A percentile compares a stretch with the other conserved stretches of the same genome.
Evolutionary conservation across 2,113 vertebrate species (phyloP).

Genomic region (Aegithalos caudatus): DNA sequence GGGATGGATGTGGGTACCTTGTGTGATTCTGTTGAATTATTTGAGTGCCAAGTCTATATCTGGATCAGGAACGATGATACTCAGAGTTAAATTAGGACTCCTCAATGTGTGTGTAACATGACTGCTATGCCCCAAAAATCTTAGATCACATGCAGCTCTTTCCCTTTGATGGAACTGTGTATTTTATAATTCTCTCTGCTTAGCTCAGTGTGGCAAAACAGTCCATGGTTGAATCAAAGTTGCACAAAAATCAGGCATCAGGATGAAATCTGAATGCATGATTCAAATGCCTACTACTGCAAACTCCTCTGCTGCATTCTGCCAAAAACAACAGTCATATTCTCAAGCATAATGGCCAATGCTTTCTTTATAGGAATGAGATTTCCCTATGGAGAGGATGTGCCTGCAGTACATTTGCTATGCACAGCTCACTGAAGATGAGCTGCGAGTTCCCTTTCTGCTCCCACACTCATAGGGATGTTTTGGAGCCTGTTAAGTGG

Average conservation of each 20-base stretch:
- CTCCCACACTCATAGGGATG: not conserved
- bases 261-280: not conserved
- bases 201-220: not conserved
- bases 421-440: not conserved
- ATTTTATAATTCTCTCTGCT: not conserved
- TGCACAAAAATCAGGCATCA: not conserved
- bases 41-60: not conserved
- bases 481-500: not conserved
- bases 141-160: not conserved
- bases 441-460: not conserved
- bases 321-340: not conserved
- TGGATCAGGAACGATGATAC: not conserved
- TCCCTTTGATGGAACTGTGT: not conserved
- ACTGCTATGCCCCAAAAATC: not conserved
- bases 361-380: not conserved
- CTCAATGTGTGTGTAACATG: not conserved
- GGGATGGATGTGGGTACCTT: not conserved
- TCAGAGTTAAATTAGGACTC: not conserved
- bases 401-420: not conserved
- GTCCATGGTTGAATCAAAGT: not conserved
- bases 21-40: slow-evolving; percentile 1
- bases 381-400: not conserved
- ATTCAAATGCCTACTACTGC: not conserved
- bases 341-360: not conserved
- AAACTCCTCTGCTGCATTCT: not conserved